phyloP scores from a whole-genome alignment of 2,888 invertebrate genomes.

The Oxyteleia sp. region DNA sequence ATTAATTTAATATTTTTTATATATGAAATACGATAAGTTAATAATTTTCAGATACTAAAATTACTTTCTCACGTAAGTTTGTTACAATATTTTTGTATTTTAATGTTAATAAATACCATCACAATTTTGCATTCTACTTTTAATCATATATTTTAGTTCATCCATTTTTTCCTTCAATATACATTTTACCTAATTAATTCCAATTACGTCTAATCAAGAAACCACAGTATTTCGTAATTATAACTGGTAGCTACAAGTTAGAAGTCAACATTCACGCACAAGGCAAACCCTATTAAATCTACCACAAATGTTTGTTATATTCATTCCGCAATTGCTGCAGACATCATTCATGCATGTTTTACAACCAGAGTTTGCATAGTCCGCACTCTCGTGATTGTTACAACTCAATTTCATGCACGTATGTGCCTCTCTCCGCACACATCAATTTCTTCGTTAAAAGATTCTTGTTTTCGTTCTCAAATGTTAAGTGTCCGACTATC shows the following conservation, averaged over 20 bases:
- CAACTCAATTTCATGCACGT: conserved; percentile 10
- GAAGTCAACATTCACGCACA: conserved; percentile 30
- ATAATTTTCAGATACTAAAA: too few relatives aligned
- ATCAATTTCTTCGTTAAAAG: neutral
- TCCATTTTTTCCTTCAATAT: too few relatives aligned
- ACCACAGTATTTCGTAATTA: conserved; percentile 6
- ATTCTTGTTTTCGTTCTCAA: neutral
- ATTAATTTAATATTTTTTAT: too few relatives aligned
- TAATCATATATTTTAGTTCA: too few relatives aligned
- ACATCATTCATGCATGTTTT: conserved; percentile 48
- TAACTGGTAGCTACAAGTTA: conserved; percentile 9
- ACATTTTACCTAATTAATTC: conserved; percentile 2
- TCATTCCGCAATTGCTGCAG: conserved; percentile 43
- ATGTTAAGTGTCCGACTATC: too few relatives aligned
- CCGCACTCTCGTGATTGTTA: conserved; percentile 24
- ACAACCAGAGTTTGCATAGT: conserved; percentile 9
- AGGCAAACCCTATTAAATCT: conserved; percentile 12
- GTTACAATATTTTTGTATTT: too few relatives aligned
- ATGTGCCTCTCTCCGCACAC: neutral
- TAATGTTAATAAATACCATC: too few relatives aligned
- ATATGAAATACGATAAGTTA: too few relatives aligned
- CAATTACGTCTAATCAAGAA: conserved; percentile 14
- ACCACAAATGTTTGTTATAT: conserved; percentile 40
- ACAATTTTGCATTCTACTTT: too few relatives aligned
- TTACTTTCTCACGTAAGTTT: too few relatives aligned